Evolutionary conservation across 2,797 vertebrate species (phyloP).

Genomic region (Sorex maritimensis): DNA sequence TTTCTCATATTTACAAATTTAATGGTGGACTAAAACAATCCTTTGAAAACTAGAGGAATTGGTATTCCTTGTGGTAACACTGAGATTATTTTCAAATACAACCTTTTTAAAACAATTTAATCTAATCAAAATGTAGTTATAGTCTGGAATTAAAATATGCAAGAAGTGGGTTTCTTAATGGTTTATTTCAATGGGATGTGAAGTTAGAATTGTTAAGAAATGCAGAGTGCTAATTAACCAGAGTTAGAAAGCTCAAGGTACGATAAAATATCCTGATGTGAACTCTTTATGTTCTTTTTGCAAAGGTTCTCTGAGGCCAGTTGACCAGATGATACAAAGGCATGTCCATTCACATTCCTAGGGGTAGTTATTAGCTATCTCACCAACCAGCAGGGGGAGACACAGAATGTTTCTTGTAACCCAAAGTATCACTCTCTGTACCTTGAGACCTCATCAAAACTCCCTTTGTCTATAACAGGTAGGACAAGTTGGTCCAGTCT

Average conservation of each 20-base stretch:
- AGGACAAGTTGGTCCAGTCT: conserved; percentile 58
- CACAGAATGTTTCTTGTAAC: conserved; percentile 90
- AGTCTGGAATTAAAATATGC: conserved; percentile 81
- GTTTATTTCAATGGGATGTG: conserved; percentile 81
- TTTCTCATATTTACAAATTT: conserved; percentile 35
- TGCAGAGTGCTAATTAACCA: conserved; percentile 75
- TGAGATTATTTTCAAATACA: conserved; percentile 80
- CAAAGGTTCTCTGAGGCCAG: conserved; percentile 64
- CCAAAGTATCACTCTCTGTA: background rate
- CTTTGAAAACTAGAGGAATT: conserved; percentile 65
- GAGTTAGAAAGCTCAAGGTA: conserved; percentile 66
- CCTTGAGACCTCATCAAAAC: conserved; percentile 42
- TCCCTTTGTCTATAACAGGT: conserved; percentile 65
- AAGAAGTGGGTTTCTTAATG: conserved; percentile 79
- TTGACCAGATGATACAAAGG: conserved; percentile 59
- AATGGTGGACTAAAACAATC: conserved; percentile 49
- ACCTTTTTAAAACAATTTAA: conserved; percentile 80
- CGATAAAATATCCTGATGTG: conserved; percentile 71
- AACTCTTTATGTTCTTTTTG: conserved; percentile 74
- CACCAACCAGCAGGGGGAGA: conserved; percentile 91
- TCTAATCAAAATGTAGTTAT: conserved; percentile 80
- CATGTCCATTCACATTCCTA: conserved; percentile 62
- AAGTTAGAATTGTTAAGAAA: conserved; percentile 84
- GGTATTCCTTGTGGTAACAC: conserved; percentile 65
- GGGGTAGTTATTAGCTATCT: conserved; percentile 76